Conservation (phyloP, 2,797 vertebrate genomes). For the Helarctos malayanus region DNA sequence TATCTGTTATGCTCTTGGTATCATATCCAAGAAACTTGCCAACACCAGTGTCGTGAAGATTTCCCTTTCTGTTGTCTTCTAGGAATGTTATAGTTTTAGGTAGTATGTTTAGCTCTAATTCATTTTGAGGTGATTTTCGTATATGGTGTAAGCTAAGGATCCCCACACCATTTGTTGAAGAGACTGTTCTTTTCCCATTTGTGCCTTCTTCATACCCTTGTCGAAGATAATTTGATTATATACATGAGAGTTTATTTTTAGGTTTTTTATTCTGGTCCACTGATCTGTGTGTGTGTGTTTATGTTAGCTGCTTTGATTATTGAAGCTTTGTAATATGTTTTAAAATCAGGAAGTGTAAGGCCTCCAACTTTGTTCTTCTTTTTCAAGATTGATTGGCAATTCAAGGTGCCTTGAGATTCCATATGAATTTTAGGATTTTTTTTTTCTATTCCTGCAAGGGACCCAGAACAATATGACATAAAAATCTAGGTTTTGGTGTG, state of each 20-base stretch:
- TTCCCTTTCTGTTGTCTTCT: not conserved
- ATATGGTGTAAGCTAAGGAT: not conserved
- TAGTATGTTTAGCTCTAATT: not conserved
- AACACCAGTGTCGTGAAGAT: not conserved
- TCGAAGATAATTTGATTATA: not conserved
- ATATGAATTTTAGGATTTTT: not conserved
- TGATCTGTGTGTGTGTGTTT: not conserved
- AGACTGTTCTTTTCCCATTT: not conserved
- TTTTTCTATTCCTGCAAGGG: conserved; percentile 25
- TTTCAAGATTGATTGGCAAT: not conserved
- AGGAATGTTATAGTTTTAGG: not conserved
- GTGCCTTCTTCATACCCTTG: not conserved
- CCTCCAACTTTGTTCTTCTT: not conserved
- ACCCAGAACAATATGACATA: not conserved
- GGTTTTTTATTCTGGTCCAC: not conserved
- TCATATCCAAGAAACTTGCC: not conserved
- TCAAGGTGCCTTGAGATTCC: not conserved
- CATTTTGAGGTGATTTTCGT: conserved; percentile 32
- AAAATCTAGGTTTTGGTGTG: conserved; percentile 17
- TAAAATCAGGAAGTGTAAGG: not conserved
- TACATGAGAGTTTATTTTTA: not conserved
- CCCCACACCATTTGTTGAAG: not conserved
- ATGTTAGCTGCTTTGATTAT: not conserved
- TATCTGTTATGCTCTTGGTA: not conserved
- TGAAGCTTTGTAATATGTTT: not conserved